Evolutionary conservation across 2,888 invertebrate genomes (phyloP).

Genomic region (Lasioglossum morio): DNA sequence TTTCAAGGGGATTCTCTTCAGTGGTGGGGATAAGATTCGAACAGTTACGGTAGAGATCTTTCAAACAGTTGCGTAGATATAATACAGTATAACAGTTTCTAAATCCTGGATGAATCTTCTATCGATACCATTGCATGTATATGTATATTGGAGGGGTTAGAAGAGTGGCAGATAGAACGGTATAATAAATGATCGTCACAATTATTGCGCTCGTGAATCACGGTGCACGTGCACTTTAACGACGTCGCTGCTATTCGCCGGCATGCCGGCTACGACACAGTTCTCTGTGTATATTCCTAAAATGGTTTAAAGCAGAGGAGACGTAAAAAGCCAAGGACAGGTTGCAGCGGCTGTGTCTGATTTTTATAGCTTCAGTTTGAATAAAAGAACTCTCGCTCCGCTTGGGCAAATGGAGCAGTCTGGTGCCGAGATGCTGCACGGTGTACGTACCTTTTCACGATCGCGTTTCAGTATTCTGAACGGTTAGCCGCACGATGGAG

Average conservation of each 20-base stretch:
- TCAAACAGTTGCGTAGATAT: no score
- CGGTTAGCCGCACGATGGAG: no score
- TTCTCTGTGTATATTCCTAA: slow-evolving; percentile 15
- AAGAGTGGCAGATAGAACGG: not conserved
- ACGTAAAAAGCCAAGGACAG: slow-evolving; percentile 8
- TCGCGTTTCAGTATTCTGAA: not conserved
- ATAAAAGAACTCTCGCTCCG: not conserved
- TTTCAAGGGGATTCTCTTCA: no score
- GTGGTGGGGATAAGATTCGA: no score
- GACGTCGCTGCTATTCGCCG: slow-evolving; percentile 27
- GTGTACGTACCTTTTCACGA: not conserved
- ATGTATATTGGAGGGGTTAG: not conserved
- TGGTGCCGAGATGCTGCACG: not conserved
- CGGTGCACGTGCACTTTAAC: slow-evolving; percentile 50
- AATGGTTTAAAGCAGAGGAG: slow-evolving; percentile 25
- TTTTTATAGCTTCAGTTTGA: not conserved
- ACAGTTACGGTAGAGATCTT: no score
- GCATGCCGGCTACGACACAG: slow-evolving; percentile 7
- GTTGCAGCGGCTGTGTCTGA: not conserved
- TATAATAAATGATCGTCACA: slow-evolving; percentile 41
- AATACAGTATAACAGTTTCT: not conserved
- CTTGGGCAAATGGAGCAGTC: not conserved
- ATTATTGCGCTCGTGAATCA: slow-evolving; percentile 52
- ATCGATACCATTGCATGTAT: not conserved
- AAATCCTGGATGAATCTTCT: not conserved